These are phyloP conservation scores for Chrosomus eos DNA, from an alignment of 2,797 vertebrate genomes.

Conservation along the genomic window DNA sequence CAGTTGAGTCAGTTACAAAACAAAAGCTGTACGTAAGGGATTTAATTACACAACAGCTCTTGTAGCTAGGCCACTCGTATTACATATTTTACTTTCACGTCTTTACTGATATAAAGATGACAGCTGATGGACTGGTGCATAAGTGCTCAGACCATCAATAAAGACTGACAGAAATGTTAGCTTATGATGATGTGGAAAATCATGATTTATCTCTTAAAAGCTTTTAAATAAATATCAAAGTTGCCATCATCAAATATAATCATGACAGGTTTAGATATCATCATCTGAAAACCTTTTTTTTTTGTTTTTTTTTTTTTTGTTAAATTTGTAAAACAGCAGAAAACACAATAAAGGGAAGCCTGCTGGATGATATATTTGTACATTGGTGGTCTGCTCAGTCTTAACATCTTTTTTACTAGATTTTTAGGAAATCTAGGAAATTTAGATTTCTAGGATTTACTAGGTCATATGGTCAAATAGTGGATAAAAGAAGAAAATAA, in stretches of 20 bases:
- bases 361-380: conserved; percentile 16
- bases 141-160: conserved; percentile 10
- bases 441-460: too few relatives aligned
- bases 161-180: conserved; percentile 12
- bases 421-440: too few relatives aligned
- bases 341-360: conserved; percentile 1
- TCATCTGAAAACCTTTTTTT: neutral
- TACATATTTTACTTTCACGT: conserved; percentile 4
- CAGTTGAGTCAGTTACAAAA: conserved; percentile 8
- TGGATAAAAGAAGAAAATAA: conserved; percentile 30
- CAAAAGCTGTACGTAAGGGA: neutral
- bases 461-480: conserved; percentile 32
- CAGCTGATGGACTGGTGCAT: conserved; percentile 22
- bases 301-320: neutral
- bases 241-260: conserved; percentile 5
- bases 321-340: neutral
- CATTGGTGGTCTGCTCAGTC: neutral
- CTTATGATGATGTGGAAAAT: conserved; percentile 29
- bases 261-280: neutral
- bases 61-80: neutral
- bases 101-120: conserved; percentile 5
- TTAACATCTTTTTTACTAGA: too few relatives aligned
- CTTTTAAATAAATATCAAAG: conserved; percentile 12
- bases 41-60: conserved; percentile 14
- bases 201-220: conserved; percentile 11